Evolutionary conservation across 2,797 vertebrate genomes (phyloP), one percentile per base, ranked within the genome.

Genomic region (Lacerta bilineata): DNA sequence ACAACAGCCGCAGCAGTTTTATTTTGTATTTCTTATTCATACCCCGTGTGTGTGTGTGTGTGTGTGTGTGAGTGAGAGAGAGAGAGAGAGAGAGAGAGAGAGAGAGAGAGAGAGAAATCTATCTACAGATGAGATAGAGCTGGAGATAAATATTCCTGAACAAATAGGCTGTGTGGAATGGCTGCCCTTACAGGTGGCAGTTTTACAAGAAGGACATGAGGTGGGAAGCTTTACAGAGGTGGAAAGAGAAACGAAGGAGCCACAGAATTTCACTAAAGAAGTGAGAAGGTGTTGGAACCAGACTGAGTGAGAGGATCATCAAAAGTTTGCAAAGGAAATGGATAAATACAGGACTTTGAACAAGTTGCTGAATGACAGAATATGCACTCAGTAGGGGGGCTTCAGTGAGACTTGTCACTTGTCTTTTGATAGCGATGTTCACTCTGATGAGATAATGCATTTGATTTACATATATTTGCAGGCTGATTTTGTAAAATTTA

Each of bases 281-380:
- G 18, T 27, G n/a, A 4, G 50, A 36, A 20, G 79, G 79, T 8
- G 8, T 68, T 25, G 23, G 66, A 68, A 29, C 23, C 66, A 68
- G 27, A 61, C 9, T 61, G 33, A 64, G 33, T 23, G 25, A 25
- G 71, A 61, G 9, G 50, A 61, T 59, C 20, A 36, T 4, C 0
- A 59, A 68, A 78, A 25, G 80, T 76, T 23, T 80, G 27, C 20
- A 72, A 11, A 33, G 81, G 86, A 81, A 36, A 39, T 46, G 84
- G 78, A 89, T n/a, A 87, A 55, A 87, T 71, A 72, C 2, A 59
- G 75, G 85, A 92, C 33, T 59, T 87, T 77, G 69, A 55, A 3
- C 0, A 61, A 33, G 13, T 36, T 89, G 80, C 10, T 8, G 79
- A 68, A 81, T 27, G n/a, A 90, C 81, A 69, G 69, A 87, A 33